These are phyloP conservation scores for Clinocottus analis DNA, from an alignment of 2,113 vertebrate genomes.

Conservation along the genomic window DNA sequence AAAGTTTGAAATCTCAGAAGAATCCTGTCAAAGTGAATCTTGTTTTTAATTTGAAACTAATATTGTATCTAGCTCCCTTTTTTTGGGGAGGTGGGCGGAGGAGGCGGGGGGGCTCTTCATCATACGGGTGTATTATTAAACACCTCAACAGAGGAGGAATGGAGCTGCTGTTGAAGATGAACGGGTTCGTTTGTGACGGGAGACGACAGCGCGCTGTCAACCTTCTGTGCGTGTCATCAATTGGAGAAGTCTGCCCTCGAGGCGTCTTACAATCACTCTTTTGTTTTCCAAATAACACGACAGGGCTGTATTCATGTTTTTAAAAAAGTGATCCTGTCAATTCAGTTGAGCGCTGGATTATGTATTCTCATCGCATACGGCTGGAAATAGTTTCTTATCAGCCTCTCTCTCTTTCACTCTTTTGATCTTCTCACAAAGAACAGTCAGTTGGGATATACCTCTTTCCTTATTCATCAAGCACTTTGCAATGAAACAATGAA, in stretches of 20 bases:
- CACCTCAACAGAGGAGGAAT: not conserved
- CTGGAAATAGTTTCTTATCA: conserved; percentile 48
- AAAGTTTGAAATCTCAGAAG: conserved; percentile 4
- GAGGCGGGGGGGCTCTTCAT: not conserved
- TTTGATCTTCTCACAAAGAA: conserved; percentile 67
- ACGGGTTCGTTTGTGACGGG: conserved; percentile 6
- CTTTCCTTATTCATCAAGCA: conserved; percentile 68
- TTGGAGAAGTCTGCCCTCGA: conserved; percentile 15
- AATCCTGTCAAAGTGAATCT: not conserved
- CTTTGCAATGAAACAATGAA: conserved; percentile 67
- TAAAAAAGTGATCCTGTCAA: conserved; percentile 16
- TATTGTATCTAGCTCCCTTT: not conserved
- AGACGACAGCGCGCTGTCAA: conserved; percentile 7
- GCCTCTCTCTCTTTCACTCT: conserved; percentile 17
- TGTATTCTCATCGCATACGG: conserved; percentile 35
- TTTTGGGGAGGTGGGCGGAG: too few relatives aligned
- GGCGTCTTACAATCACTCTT: conserved; percentile 12
- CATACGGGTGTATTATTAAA: conserved; percentile 9
- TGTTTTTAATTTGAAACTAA: conserved; percentile 6
- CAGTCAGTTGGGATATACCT: conserved; percentile 52
- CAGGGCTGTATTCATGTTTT: not conserved
- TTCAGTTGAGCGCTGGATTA: conserved; percentile 24
- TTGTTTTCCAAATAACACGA: conserved; percentile 22
- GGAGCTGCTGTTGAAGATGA: conserved; percentile 10
- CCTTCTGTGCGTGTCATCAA: not conserved